Conservation (phyloP, 2,113 vertebrate genomes). For the Pagrus major region DNA sequence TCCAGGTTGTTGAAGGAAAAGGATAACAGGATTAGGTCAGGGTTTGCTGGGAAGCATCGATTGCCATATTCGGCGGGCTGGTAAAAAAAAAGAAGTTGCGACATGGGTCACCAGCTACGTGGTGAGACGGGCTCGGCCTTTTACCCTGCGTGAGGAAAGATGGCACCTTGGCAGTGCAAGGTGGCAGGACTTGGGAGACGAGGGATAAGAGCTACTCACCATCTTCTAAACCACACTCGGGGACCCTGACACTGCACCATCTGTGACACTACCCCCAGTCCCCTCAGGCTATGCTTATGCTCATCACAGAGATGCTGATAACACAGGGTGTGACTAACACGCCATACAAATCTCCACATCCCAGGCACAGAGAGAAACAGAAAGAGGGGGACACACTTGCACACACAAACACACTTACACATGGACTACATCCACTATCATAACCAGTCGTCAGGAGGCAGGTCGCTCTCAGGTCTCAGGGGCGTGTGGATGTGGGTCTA, state of each 20-base stretch:
- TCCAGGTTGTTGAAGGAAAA: constrained; percentile 91
- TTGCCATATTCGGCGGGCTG: constrained; percentile 84
- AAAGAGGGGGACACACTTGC: constrained; percentile 55
- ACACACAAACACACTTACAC: constrained; percentile 49
- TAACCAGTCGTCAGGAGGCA: constrained; percentile 63
- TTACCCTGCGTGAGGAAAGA: constrained; percentile 68
- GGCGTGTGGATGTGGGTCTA: constrained; percentile 59
- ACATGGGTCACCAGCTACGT: constrained; percentile 77
- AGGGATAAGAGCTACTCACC: constrained; percentile 55
- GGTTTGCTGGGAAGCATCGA: constrained; percentile 87
- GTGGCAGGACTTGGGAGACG: constrained; percentile 71
- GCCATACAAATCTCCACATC: constrained; percentile 84
- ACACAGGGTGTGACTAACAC: constrained; percentile 83
- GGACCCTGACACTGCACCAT: constrained; percentile 82
- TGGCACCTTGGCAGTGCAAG: constrained; percentile 69
- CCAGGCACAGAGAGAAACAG: constrained; percentile 76
- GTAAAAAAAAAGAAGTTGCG: constrained; percentile 78
- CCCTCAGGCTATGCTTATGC: constrained; percentile 83
- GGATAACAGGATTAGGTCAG: constrained; percentile 95
- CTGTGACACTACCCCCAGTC: constrained; percentile 75
- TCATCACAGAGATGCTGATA: constrained; percentile 85
- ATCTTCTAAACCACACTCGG: constrained; percentile 63
- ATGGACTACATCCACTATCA: constrained; percentile 60
- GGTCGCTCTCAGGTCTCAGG: constrained; percentile 52
- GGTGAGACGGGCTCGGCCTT: constrained; percentile 51